Percentiles rank a stretch among this genome's conserved stretches.
Evolutionary conservation across 2,888 invertebrate species (phyloP).

Genomic region (Drosophila limbata): DNA sequence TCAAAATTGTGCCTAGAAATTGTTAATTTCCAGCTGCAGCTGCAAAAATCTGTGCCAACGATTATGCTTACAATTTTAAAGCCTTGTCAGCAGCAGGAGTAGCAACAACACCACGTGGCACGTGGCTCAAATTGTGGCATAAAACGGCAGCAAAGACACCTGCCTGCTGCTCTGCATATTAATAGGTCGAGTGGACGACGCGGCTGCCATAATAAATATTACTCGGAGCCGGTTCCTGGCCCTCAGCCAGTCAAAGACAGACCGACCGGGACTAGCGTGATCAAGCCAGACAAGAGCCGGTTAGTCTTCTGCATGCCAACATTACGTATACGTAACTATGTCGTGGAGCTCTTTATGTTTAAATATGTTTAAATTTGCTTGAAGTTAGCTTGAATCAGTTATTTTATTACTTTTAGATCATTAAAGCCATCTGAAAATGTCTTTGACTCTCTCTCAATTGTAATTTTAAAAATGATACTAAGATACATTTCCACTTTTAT

Average conservation of each 20-base stretch:
- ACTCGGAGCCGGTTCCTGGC: conserved; percentile 29
- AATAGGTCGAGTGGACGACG: conserved; percentile 58
- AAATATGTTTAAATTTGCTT: conserved; percentile 13
- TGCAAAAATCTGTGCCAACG: conserved; percentile 52
- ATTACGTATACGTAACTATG: conserved; percentile 55
- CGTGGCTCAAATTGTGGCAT: conserved; percentile 77
- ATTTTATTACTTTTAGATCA: background rate
- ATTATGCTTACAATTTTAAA: conserved; percentile 57
- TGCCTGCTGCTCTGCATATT: conserved; percentile 73
- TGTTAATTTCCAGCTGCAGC: conserved; percentile 50
- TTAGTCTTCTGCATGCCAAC: conserved; percentile 30
- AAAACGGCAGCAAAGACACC: conserved; percentile 76
- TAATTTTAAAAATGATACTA: too few relatives aligned
- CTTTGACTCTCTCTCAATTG: too few relatives aligned
- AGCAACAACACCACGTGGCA: conserved; percentile 27
- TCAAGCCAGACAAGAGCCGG: conserved; percentile 16
- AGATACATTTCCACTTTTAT: too few relatives aligned
- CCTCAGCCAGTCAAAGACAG: conserved; percentile 11
- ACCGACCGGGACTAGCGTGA: conserved; percentile 14
- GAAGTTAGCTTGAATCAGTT: conserved; percentile 1
- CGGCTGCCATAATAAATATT: conserved; percentile 68
- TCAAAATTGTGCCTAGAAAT: conserved; percentile 36
- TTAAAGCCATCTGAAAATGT: background rate
- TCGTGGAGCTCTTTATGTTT: conserved; percentile 18
- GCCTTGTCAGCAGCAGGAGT: conserved; percentile 41